Evolutionary conservation across 2,888 invertebrate species (phyloP).

Genomic region (Ashinkailepas kermadecensis): DNA sequence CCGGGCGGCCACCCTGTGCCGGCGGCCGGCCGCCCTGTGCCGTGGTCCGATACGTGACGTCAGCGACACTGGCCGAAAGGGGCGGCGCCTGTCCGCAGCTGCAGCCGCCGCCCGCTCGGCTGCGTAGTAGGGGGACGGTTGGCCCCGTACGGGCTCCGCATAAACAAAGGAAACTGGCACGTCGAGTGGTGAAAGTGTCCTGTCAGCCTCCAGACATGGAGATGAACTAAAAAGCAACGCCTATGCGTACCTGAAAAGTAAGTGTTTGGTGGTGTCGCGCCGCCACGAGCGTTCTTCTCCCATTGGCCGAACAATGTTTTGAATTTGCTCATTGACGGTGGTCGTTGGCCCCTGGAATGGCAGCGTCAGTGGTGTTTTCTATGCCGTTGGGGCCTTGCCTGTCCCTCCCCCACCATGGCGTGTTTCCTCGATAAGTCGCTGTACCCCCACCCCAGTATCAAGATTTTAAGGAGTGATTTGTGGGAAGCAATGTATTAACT

Average conservation of each 20-base stretch:
- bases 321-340: too few species aligned
- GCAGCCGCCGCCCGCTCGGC: not conserved
- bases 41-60: not conserved
- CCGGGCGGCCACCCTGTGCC: conserved; percentile 11
- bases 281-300: too few species aligned
- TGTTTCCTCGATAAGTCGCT: too few species aligned
- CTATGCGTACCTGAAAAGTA: not conserved
- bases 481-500: too few species aligned
- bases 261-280: not conserved
- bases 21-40: not conserved
- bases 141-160: not conserved
- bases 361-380: too few species aligned
- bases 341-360: too few species aligned
- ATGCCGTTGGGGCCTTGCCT: too few species aligned
- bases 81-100: not conserved
- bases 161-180: not conserved
- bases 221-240: not conserved
- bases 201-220: not conserved
- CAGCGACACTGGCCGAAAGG: not conserved
- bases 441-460: too few species aligned
- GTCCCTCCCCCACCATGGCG: too few species aligned
- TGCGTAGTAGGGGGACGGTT: conserved; percentile 9
- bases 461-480: too few species aligned
- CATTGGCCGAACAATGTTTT: too few species aligned
- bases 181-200: not conserved